Percentiles rank a stretch among this genome's conserved stretches.
Evolutionary conservation across 2,797 vertebrate species (phyloP).

Genomic region (Gephyroberyx darwinii): DNA sequence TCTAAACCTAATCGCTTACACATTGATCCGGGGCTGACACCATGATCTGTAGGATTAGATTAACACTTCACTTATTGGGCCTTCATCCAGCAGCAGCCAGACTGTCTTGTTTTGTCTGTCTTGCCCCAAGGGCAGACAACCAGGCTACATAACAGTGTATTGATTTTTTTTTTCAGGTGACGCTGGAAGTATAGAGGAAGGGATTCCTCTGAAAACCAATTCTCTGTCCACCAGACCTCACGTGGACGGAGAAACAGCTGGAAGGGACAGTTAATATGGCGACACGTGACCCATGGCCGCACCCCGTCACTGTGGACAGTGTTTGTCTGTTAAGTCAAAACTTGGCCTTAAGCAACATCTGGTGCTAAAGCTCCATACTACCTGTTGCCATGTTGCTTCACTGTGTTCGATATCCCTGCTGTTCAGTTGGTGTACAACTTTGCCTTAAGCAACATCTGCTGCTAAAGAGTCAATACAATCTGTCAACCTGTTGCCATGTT

Average conservation of each 20-base stretch:
- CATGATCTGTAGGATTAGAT: not conserved
- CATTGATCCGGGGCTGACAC: too few species aligned
- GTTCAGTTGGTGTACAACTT: not conserved
- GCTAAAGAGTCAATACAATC: not conserved
- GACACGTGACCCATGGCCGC: conserved; percentile 8
- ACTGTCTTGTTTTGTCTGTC: not conserved
- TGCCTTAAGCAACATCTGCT: too few species aligned
- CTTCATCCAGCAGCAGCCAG: not conserved
- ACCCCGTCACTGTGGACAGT: conserved; percentile 31
- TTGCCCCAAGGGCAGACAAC: not conserved
- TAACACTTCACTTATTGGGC: not conserved
- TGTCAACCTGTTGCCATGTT: not conserved
- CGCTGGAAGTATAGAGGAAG: conserved; percentile 67
- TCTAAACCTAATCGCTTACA: too few species aligned
- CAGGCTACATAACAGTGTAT: not conserved
- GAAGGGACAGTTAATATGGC: conserved; percentile 40
- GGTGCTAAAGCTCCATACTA: conserved; percentile 6
- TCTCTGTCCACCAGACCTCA: conserved; percentile 34
- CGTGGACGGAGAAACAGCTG: conserved; percentile 26
- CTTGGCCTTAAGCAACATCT: not conserved
- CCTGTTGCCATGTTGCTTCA: conserved; percentile 13
- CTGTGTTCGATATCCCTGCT: conserved; percentile 19
- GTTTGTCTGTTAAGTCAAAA: conserved; percentile 31
- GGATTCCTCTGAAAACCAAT: conserved; percentile 72
- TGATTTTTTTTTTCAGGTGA: conserved; percentile 62